Base-by-base conservation (phyloP, 2,113 vertebrate genomes). In the Xenopus laevis region DNA sequence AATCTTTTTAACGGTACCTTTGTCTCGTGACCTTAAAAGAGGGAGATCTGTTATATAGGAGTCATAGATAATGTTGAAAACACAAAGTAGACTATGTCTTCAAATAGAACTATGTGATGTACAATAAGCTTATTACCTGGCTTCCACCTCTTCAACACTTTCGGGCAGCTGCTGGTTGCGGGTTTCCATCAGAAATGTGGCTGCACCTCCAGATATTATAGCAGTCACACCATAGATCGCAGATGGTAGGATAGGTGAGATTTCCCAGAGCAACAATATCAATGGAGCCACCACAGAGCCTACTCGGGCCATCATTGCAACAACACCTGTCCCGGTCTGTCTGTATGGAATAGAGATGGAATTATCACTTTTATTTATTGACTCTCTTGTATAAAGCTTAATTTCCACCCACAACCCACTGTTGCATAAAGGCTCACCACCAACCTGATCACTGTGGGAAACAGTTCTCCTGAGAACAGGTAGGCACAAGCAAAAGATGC, bases 281-380 rank as follows among this genome's bases (percentile, higher is more conserved):
- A 95, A 71, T 0, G 91, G 94, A 17, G 92, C 92, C 47, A 92
- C 84, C 86, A 93, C 93, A 1, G 91, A 70, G 2, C 94, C 94
- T 0, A 87, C 0, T 0, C 91, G 92, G 1, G 92, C 93, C 81
- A 83, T 87, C 85, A 90, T 91, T 21, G 84, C 86, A 4, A 84
- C 89, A 58, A 88, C 82, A 2, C 93, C 93, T 90, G 93, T 84
- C 40, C 92, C 91, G 0, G 83, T 95, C 83, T 95, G 93, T 80
- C 94, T 95, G 83, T 0, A 33, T 20, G 44, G 64, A 13, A 23
- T 46, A 21, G 11, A 20, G 2, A 55, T 20, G 64, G 30, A 16
- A 7, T n/a, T 68, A 47, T 17, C 45, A 63, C 10, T 46, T 0
- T 46, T 17, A 61, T n/a, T 20, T 60, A 40, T 12, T 10, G 21